A percentile compares a stretch with the other conserved stretches of the same genome.
phyloP scores from a whole-genome alignment of 1,140 invertebrate species.

The Aricia agestis region DNA sequence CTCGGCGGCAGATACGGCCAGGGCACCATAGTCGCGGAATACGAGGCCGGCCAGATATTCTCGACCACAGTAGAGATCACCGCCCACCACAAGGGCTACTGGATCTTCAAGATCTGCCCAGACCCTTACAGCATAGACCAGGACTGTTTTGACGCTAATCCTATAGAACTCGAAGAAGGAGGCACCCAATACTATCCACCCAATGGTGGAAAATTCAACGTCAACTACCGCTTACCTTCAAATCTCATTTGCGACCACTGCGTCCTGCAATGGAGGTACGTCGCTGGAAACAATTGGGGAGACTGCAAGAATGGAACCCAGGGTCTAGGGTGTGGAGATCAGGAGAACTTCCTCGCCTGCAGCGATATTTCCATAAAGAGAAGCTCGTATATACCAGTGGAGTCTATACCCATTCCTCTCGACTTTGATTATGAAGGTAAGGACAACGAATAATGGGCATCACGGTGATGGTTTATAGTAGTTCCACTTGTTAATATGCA shows the following conservation, averaged over 20 bases:
- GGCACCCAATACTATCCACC: constrained; percentile 83
- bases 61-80: constrained; percentile 85
- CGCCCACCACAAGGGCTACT: constrained; percentile 88
- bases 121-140: constrained; percentile 77
- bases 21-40: constrained; percentile 84
- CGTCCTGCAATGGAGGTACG: constrained; percentile 88
- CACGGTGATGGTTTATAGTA: not conserved
- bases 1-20: constrained; percentile 87
- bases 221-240: constrained; percentile 81
- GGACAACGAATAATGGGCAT: not conserved
- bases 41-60: constrained; percentile 80
- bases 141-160: constrained; percentile 84
- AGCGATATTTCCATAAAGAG: constrained; percentile 85
- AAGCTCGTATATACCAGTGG: not conserved
- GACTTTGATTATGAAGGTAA: constrained; percentile 7
- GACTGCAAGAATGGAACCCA: constrained; percentile 81
- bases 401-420: constrained; percentile 7
- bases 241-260: constrained; percentile 85
- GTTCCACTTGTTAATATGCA: not conserved
- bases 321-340: constrained; percentile 86
- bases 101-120: constrained; percentile 90
- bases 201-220: constrained; percentile 83
- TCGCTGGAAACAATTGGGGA: constrained; percentile 88
- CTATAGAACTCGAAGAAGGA: constrained; percentile 77
- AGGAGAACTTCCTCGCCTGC: constrained; percentile 91